A percentile compares a stretch with the other conserved stretches of the same genome.
These are phyloP conservation scores for Meteorus cinctellus DNA, from an alignment of 2,888 invertebrate species.

Conservation along the genomic window DNA sequence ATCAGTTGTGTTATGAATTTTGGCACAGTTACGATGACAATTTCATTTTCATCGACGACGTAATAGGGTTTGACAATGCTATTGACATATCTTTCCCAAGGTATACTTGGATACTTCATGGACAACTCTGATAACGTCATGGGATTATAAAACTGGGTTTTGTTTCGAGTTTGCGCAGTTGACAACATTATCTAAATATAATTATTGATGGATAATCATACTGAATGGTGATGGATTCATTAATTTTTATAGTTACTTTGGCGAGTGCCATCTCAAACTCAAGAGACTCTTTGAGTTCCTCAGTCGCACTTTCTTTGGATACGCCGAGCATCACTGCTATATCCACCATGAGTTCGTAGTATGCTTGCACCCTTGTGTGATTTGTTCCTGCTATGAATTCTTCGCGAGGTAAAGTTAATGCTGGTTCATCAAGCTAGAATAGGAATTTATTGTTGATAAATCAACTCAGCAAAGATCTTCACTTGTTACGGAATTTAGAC, in stretches of 20 bases:
- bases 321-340: conserved; percentile 89
- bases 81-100: too few species aligned
- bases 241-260: too few species aligned
- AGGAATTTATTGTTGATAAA: too few species aligned
- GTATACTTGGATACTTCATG: conserved; percentile 66
- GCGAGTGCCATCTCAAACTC: too few species aligned
- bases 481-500: too few species aligned
- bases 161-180: conserved; percentile 90
- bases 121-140: conserved; percentile 86
- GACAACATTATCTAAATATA: conserved; percentile 75
- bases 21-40: conserved; percentile 88
- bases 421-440: too few species aligned
- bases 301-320: conserved; percentile 75
- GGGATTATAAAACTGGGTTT: conserved; percentile 89
- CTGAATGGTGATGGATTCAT: too few species aligned
- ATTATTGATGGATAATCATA: too few species aligned
- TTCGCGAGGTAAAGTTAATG: neutral
- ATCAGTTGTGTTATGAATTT: conserved; percentile 84
- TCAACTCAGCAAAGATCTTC: too few species aligned
- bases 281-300: too few species aligned
- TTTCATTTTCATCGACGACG: conserved; percentile 76
- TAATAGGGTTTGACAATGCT: too few species aligned
- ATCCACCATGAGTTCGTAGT: conserved; percentile 88
- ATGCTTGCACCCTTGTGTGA: conserved; percentile 83
- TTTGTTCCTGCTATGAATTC: conserved; percentile 76